phyloP scores from a whole-genome alignment of 2,113 vertebrate genomes.

The Phaethornis superciliosus region DNA sequence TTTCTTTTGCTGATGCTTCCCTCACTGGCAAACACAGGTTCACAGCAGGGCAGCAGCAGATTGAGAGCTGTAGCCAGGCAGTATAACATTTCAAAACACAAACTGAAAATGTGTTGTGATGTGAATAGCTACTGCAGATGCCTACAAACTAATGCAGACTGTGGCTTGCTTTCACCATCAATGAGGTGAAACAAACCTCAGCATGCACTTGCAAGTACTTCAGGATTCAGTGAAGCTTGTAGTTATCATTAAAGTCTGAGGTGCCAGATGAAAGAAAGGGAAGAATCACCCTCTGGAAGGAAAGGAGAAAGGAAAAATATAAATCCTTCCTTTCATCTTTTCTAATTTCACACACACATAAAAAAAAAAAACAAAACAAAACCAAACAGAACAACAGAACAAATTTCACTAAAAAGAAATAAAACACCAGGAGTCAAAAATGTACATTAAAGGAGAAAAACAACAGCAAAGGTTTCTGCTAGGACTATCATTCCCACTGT shows the following conservation, averaged over 20 bases:
- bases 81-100: constrained; percentile 47
- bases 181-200: constrained; percentile 37
- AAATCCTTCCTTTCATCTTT: neutral
- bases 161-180: constrained; percentile 26
- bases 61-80: constrained; percentile 8
- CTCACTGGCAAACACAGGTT: neutral
- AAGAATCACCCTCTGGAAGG: neutral
- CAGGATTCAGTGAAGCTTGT: constrained; percentile 26
- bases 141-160: neutral
- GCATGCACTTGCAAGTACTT: constrained; percentile 14
- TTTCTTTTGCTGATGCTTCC: neutral
- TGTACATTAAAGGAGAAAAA: neutral
- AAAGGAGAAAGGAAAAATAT: neutral
- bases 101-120: constrained; percentile 57
- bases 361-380: neutral
- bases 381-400: too few species aligned
- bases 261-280: neutral
- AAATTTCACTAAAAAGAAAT: neutral
- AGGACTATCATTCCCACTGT: neutral
- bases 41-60: neutral
- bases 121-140: constrained; percentile 33
- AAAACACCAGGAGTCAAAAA: neutral
- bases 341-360: neutral
- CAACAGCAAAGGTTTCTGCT: neutral
- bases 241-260: constrained; percentile 12